Evolutionary conservation across 2,888 invertebrate species (phyloP), one percentile per base, ranked within the genome.

Genomic region (Trachelus stipa): DNA sequence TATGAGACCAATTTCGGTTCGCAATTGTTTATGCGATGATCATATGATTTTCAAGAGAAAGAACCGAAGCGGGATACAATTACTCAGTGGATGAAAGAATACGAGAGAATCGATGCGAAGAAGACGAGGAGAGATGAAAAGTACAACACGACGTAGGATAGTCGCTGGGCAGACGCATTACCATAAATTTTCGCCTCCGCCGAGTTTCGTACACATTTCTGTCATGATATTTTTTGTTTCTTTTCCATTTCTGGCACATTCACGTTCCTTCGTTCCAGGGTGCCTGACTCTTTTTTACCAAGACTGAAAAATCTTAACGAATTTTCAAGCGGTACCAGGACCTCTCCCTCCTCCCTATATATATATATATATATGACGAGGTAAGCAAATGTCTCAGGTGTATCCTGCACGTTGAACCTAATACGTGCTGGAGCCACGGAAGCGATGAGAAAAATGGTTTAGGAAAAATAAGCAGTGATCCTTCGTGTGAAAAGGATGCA

Each of bases 241-340:
- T 80, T 82, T 81, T 76, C 73, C 74, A 30, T 15, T 30, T 33
- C 37, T 71, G 69, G 69, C 69, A 35, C 76, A 69, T 69, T 77
- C 79, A 77, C 78, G 69, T 80, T 77, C 15, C 69, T 30, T 34
- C 73, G 12, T 68, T 15, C 34, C 34, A 31, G 4, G 34, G 15
- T 69, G 73, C 77, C 77, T 35, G n/a, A 31, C 34, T 31, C 35
- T n/a, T 74, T 37, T 11, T n/a, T 30, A 31, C 37, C 34, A 15
- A 30, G 37, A 74, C 74, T 73, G 75, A 76, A 78, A 78, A 78
- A 78, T 78, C 75, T 78, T 76, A 76, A 78, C 75, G 71, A 78
- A 76, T 78, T 78, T 78, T 69, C 76, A 69, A 56, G 56, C 56
- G 56, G 9, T 56, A 23, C 56, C 56, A 9, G 56, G 23, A 23